Base-by-base conservation (phyloP, 2,888 invertebrate species). In the Pseudoips prasinana region DNA sequence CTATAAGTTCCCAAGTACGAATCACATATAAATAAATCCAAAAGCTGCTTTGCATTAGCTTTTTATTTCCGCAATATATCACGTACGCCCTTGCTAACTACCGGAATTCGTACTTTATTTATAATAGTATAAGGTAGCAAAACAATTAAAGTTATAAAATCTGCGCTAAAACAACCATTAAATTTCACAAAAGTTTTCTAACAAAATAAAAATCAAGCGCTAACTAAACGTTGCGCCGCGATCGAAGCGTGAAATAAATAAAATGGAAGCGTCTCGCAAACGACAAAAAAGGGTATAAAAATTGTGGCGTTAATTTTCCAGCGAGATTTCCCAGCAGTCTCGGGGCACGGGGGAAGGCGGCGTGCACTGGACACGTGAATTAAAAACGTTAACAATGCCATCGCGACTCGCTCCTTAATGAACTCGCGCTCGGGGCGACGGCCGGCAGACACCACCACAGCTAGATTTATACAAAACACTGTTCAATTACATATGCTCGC, bases 281-380 rank as follows among this genome's bases (percentile, higher is more conserved):
- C 67, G 73, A 70, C 69, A 72, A 74, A 78, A 78, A 77, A 14
- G 65, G 45, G 56, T 57, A 70, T 65, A 76, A 78, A 85, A 85
- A 83, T 74, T 70, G 83, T 78, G 79, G 81, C 77, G 82, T 85
- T 83, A 86, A 86, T 86, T 87, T 85, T 82, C 83, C 82, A 83
- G 72, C 73, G 83, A 85, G 85, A 87, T 87, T 88, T 86, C 78
- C 83, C 82, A 76, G 74, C 81, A 79, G 79, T 80, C 76, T 70
- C 67, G 54, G 64, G 56, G 64, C 67, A 59, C 48, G 61, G 59
- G 61, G 60, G 60, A 67, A 68, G 69, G 72, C 71, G 67, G 73
- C 78, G 81, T 87, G 87, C 80, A 71, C 65, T 69, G 78, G 87
- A 87, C 86, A 87, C 84, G 77, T 86, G 85, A 87, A 87, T 86